Evolutionary conservation across 1,140 invertebrate species (phyloP), one percentile per base, ranked within the genome.

Genomic region (Drosophila cardini): DNA sequence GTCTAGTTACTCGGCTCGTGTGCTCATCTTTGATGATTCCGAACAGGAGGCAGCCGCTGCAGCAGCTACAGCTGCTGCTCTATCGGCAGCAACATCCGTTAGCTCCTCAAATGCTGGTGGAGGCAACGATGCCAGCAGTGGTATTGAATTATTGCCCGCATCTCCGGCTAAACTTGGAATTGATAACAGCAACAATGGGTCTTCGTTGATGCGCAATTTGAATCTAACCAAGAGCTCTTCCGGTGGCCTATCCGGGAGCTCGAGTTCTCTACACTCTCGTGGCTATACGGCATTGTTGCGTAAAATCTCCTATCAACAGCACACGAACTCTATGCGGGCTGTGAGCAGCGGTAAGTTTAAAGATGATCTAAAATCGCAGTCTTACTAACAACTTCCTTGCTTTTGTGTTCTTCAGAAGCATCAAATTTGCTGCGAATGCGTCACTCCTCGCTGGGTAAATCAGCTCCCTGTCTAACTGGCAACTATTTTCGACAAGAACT

Each of bases 351-450:
- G 90, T 91, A 71, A 81, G 81, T 65, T 1, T 4, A 11, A 16
- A 10, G 9, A 11, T 15, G 4, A 15, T 34, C n/a, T 4, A 10
- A 5, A 13, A 40, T n/a, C 13, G 11, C 2, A n/a, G 0, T 13
- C 5, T 40, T 13, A 13, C 13, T 40, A 40, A 40, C 5, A 2
- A 5, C 10, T 10, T 26, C 21, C 4, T 46, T 46, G 9, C 15
- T 50, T 18, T 50, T 15, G 34, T 36, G 8, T 30, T 42, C 36
- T n/a, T 9, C 53, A 91, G 91, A 93, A 64, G 78, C 91, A 13
- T 96, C 96, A 8, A 98, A 98, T 93, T 93, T 99, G 70, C 93
- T 98, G 73, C 95, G 97, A 67, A 97, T 98, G 95, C 95, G 96
- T 61, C 96, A 95, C 91, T 97, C 97, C 13, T 94, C 95, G 18